Evolutionary conservation across 2,888 invertebrate species (phyloP), one percentile per base, ranked within the genome.

Genomic region (Megastigmus dorsalis): DNA sequence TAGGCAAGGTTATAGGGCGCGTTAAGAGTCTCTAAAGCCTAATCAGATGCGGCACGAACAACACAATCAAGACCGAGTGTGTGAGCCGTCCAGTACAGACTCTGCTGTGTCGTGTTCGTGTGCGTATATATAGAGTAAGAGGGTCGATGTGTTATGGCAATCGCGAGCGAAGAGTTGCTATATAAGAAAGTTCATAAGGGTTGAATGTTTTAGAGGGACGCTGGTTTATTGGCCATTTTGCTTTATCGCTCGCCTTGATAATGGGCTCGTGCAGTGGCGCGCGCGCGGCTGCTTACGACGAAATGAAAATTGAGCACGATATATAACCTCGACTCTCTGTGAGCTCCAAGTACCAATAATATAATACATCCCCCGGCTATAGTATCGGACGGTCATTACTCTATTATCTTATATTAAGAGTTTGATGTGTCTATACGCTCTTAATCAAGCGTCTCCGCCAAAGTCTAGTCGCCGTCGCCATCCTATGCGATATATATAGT

Each of bases 31-130:
- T 2, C 67, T 23, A 13, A 26, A 48, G 50, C 52, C 18, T 38
- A 69, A 69, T 69, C 69, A 28, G 62, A 62, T 43, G 23, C 15
- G 41, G 33, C 54, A 54, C 62, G 15, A 62, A 50, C 9, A 38
- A 36, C 30, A 28, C 41, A 48, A 33, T 36, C 26, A 18, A 15
- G 55, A n/a, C n/a, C n/a, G n/a, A n/a, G n/a, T n/a, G n/a, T n/a
- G n/a, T n/a, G n/a, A n/a, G n/a, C n/a, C n/a, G n/a, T n/a, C n/a
- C n/a, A n/a, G n/a, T n/a, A n/a, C n/a, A n/a, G n/a, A n/a, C n/a
- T n/a, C 26, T 38, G 50, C 3, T 5, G 5, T 13, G 50, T 45
- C 9, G 26, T 9, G 28, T 10, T 26, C 50, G n/a, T n/a, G n/a
- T n/a, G n/a, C n/a, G n/a, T n/a, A n/a, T n/a, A n/a, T n/a, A n/a